Evolutionary conservation across 2,113 vertebrate genomes (phyloP).

Genomic region (Ciconia maguari): DNA sequence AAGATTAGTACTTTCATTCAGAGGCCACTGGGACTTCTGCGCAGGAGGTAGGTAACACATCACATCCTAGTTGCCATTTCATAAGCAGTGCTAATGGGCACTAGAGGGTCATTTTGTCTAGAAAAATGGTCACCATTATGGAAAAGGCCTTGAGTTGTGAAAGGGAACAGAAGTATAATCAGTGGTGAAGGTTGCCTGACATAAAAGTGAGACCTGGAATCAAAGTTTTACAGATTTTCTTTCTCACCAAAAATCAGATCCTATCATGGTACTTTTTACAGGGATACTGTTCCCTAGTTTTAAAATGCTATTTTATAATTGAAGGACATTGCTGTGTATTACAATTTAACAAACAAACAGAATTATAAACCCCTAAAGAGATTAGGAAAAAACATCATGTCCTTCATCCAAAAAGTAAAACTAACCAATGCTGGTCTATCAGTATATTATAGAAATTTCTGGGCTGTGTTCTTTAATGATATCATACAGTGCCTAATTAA

Average conservation of each 20-base stretch:
- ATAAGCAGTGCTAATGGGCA: not conserved
- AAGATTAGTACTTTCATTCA: not conserved
- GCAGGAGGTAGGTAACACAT: not conserved
- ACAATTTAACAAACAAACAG: constrained; percentile 45
- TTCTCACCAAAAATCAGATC: not conserved
- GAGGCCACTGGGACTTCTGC: not conserved
- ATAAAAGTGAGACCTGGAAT: not conserved
- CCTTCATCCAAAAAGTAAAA: constrained; percentile 62
- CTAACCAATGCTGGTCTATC: constrained; percentile 46
- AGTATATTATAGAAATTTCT: constrained; percentile 39
- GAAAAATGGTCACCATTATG: not conserved
- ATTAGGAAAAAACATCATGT: constrained; percentile 49
- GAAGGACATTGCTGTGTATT: constrained; percentile 7
- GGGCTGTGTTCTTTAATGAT: constrained; percentile 25
- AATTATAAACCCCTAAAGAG: constrained; percentile 45
- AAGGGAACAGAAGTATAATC: not conserved
- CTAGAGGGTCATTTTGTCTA: not conserved
- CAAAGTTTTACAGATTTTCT: not conserved
- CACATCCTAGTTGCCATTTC: not conserved
- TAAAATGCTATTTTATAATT: not conserved
- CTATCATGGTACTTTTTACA: not conserved
- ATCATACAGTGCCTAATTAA: constrained; percentile 51
- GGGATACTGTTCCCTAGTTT: not conserved
- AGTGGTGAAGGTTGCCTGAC: not conserved
- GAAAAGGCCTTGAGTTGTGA: constrained; percentile 8